These are phyloP conservation scores for Hydra vulgaris DNA, from an alignment of 30 jellyfish, hydroid and myxozoan genomes.

Conservation along the genomic window DNA sequence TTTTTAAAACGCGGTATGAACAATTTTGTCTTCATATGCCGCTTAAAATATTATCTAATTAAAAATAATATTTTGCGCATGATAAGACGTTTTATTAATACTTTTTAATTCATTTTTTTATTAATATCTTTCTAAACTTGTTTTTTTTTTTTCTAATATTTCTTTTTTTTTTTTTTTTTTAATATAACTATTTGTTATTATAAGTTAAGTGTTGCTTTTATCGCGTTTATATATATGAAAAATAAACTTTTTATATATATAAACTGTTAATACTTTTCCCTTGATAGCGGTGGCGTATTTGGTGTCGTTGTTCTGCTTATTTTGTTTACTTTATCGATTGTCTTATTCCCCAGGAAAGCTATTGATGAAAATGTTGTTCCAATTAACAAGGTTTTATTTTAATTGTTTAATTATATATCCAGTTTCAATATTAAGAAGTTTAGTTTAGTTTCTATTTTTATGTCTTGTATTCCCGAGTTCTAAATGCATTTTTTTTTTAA, in stretches of 20 bases:
- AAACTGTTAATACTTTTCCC: no score
- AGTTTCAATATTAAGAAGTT: neutral
- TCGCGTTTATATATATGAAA: no score
- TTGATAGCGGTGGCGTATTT: slow-evolving; percentile 30
- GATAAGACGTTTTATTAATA: no score
- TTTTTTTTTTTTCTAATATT: no score
- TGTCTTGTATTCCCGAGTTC: neutral
- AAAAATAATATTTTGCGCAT: no score
- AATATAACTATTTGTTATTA: no score
- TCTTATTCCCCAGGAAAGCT: slow-evolving; percentile 21
- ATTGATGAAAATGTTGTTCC: slow-evolving; percentile 4
- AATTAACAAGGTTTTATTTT: neutral
- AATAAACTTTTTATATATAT: no score
- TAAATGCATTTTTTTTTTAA: neutral
- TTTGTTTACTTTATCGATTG: slow-evolving; percentile 15
- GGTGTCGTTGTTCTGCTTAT: slow-evolving; percentile 17
- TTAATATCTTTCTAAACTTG: neutral
- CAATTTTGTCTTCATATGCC: neutral
- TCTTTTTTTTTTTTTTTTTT: no score
- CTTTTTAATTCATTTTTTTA: no score
- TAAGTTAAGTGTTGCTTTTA: no score
- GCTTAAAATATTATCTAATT: neutral
- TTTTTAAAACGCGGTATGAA: no score
- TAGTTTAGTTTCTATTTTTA: neutral
- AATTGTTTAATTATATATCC: neutral